phyloP scores from a whole-genome alignment of 2,797 vertebrate genomes.

The Merluccius polli region DNA sequence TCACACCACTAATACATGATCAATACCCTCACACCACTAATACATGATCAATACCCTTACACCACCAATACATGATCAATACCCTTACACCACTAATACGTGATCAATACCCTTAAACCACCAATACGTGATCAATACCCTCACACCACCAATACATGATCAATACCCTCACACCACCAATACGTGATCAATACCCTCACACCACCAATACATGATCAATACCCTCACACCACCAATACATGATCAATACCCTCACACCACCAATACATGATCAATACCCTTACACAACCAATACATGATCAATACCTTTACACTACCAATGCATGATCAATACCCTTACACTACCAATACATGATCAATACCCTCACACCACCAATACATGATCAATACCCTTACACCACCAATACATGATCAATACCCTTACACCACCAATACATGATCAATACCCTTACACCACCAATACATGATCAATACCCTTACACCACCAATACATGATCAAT shows the following conservation, averaged over 20 bases:
- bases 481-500: no score
- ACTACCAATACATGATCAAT: background rate
- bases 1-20: slow-evolving; percentile 1
- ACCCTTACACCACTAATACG: background rate
- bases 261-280: background rate
- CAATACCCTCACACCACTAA: no score
- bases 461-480: background rate
- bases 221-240: background rate
- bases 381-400: background rate
- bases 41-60: background rate
- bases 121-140: background rate
- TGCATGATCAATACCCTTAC: no score
- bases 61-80: background rate
- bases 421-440: background rate
- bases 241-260: background rate
- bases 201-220: background rate
- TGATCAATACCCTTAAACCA: no score
- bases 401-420: no score
- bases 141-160: background rate
- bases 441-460: no score
- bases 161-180: no score
- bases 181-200: background rate
- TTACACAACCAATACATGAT: background rate
- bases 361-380: no score
- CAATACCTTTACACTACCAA: no score